phyloP scores from a whole-genome alignment of 1,140 invertebrate species.

The Pygmarrhopalites habei region DNA sequence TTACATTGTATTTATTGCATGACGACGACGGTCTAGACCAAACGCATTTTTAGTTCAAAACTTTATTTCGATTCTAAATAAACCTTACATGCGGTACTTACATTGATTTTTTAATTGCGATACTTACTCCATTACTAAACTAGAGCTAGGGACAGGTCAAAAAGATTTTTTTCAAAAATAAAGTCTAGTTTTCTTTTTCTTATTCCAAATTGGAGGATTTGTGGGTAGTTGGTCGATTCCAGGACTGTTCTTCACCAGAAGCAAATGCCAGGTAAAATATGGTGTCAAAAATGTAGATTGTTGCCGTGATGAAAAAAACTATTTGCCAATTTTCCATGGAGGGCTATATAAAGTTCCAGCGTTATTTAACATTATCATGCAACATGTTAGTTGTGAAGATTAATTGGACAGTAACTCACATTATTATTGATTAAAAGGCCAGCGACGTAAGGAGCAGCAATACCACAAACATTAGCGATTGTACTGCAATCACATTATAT shows the following conservation, averaged over 20 bases:
- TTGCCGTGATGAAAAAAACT: constrained; percentile 50
- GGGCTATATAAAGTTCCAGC: background rate
- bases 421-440: constrained; percentile 11
- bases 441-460: constrained; percentile 13
- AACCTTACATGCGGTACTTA: too few species aligned
- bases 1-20: too few species aligned
- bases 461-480: constrained; percentile 41
- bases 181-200: too few species aligned
- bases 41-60: too few species aligned
- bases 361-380: background rate
- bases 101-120: too few species aligned
- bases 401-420: background rate
- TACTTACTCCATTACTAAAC: too few species aligned
- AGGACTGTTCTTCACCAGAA: constrained; percentile 42
- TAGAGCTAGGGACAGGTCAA: too few species aligned
- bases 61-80: too few species aligned
- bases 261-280: constrained; percentile 46
- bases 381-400: constrained; percentile 41
- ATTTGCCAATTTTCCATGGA: constrained; percentile 48
- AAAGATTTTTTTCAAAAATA: too few species aligned
- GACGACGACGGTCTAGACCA: too few species aligned
- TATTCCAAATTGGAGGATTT: too few species aligned
- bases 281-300: constrained; percentile 48
- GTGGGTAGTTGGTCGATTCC: constrained; percentile 39
- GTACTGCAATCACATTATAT: too few species aligned